A percentile compares a stretch with the other conserved stretches of the same genome.
phyloP scores from a whole-genome alignment of 1,140 invertebrate species.

The Hormaphis cornu region DNA sequence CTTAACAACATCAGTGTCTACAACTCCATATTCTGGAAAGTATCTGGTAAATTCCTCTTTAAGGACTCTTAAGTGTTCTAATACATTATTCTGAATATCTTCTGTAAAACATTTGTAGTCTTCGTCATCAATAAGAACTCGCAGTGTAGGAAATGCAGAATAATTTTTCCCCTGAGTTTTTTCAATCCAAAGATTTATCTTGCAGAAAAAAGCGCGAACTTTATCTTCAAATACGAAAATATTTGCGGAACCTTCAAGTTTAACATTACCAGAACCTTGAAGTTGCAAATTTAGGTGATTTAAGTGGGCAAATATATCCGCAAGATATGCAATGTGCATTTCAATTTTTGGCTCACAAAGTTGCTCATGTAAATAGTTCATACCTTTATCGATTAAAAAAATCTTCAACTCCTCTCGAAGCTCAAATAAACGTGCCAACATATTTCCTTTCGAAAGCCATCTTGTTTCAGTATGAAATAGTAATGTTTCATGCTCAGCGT shows the following conservation, averaged over 20 bases:
- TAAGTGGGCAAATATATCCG: slow-evolving; percentile 36
- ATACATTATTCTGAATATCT: slow-evolving; percentile 13
- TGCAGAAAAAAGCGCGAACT: slow-evolving; percentile 34
- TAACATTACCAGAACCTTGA: slow-evolving; percentile 34
- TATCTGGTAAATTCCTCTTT: slow-evolving; percentile 26
- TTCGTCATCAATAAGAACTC: not conserved
- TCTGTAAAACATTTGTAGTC: not conserved
- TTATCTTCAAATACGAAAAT: slow-evolving; percentile 37
- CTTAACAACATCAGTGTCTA: slow-evolving; percentile 4
- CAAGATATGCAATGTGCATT: slow-evolving; percentile 36
- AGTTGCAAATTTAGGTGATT: slow-evolving; percentile 38
- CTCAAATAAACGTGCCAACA: no score
- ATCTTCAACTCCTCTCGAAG: not conserved
- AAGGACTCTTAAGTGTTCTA: slow-evolving; percentile 9
- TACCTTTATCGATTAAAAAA: not conserved
- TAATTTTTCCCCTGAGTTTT: not conserved
- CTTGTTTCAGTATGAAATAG: slow-evolving; percentile 10
- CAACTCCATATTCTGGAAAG: slow-evolving; percentile 14
- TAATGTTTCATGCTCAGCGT: slow-evolving; percentile 31
- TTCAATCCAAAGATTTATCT: slow-evolving; percentile 35
- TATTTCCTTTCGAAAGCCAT: not conserved
- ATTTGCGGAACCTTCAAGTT: slow-evolving; percentile 35
- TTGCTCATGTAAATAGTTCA: not conserved
- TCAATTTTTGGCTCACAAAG: not conserved
- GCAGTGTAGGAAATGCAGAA: slow-evolving; percentile 3